phyloP scores from a whole-genome alignment of 2,888 invertebrate genomes.

The Megastigmus dorsalis region DNA sequence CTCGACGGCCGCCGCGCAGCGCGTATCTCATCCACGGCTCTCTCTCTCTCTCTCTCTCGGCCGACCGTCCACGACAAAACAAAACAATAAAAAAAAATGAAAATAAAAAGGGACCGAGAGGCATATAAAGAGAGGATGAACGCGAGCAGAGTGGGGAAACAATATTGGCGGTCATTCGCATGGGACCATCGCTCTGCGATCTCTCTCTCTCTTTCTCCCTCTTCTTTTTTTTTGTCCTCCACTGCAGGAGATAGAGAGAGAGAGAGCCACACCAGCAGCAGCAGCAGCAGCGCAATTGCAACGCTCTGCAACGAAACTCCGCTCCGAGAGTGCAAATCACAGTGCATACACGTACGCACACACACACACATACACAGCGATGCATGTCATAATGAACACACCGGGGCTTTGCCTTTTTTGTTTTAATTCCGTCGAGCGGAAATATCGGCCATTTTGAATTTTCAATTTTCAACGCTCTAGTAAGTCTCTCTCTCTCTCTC shows the following conservation, averaged over 20 bases:
- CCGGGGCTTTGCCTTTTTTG: constrained; percentile 67
- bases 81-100: neutral
- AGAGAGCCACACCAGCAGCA: too few species aligned
- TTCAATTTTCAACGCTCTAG: constrained; percentile 75
- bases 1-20: too few species aligned
- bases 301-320: neutral
- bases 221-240: too few species aligned
- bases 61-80: neutral
- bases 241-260: constrained; percentile 52
- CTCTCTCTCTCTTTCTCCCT: neutral
- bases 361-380: constrained; percentile 67
- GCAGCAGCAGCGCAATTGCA: too few species aligned
- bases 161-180: constrained; percentile 49
- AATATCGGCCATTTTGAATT: constrained; percentile 74
- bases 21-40: too few species aligned
- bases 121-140: neutral
- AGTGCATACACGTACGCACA: constrained; percentile 61
- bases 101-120: neutral
- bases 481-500: constrained; percentile 65
- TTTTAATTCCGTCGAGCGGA: constrained; percentile 73
- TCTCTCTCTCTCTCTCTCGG: neutral
- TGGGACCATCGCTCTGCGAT: constrained; percentile 21
- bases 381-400: constrained; percentile 70
- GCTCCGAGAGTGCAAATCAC: constrained; percentile 33
- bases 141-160: too few species aligned